Conservation (phyloP, 2,888 invertebrate species). For the Scaptomyza caliginosa region DNA sequence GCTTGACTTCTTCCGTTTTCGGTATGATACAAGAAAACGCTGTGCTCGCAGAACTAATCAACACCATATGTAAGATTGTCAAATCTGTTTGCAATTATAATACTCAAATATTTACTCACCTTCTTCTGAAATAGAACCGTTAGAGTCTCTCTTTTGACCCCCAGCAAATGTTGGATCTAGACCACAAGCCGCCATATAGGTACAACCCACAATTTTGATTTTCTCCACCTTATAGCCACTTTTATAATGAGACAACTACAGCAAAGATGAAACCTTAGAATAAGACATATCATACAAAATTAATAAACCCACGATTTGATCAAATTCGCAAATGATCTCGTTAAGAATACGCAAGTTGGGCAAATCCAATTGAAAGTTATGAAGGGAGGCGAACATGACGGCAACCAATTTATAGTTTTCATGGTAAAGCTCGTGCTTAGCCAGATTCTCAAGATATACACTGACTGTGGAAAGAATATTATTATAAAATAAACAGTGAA, state of each 20-base stretch:
- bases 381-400: conserved; percentile 97
- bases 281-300: too few relatives aligned
- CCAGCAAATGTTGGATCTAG: conserved; percentile 88
- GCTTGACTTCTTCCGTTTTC: fast-evolving
- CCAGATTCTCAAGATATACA: conserved; percentile 88
- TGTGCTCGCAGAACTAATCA: background rate
- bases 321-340: conserved; percentile 96
- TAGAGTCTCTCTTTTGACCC: fast-evolving
- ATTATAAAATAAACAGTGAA: conserved; percentile 86
- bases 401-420: conserved; percentile 94
- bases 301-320: conserved; percentile 86
- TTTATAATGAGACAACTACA: conserved; percentile 86
- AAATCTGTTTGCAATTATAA: background rate
- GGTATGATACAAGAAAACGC: background rate
- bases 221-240: conserved; percentile 92
- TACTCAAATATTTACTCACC: conserved; percentile 3
- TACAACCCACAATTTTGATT: conserved; percentile 97
- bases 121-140: background rate
- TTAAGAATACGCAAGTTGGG: conserved; percentile 91
- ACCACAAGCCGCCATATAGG: conserved; percentile 98
- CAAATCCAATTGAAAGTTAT: conserved; percentile 88
- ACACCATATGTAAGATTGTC: background rate
- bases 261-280: background rate
- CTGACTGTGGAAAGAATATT: conserved; percentile 75
- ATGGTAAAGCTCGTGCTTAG: conserved; percentile 91